Base-by-base conservation (phyloP, 2,797 vertebrate species). In the Loriculus beryllinus region DNA sequence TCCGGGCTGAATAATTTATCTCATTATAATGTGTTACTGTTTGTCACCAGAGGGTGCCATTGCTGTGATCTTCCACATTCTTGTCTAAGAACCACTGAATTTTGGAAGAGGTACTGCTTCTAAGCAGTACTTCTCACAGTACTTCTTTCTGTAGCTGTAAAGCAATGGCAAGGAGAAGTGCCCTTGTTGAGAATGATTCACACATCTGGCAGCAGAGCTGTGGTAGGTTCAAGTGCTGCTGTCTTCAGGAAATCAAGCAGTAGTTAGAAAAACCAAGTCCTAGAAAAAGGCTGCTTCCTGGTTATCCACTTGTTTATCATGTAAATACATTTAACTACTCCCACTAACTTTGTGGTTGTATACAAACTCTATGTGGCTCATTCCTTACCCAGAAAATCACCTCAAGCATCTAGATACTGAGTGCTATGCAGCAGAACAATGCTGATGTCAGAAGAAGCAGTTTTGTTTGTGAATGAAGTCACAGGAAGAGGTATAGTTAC, bases 21-120 rank as follows among this genome's bases (percentile, higher is more conserved):
- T 90, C 49, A 20, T 89, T 81, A 48, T 48, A 47, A 65, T 28
- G 62, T 95, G 72, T 72, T 83, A 68, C 28, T 77, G 7, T 68
- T 82, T 89, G 86, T 92, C 93, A 93, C 71, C 83, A 93, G 90
- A 88, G 77, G 59, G 88, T 94, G 92, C 75, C 88, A 87, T 80
- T 93, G 83, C 81, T 90, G 88, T 92, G 93, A 75, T 91, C 76
- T 89, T 93, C 54, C 64, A 43, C 13, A 1, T 29, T 85, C 31
- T 64, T n/a, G 11, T 76, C 89, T 77, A 59, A 86, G 77, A 59
- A 1, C 16, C 71, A 22, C 18, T 51, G 60, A 45, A 12, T 71
- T 92, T 81, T 60, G 76, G 82, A 80, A 54, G 62, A 65, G 42
- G 14, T 63, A 4, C 45, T 59, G 67, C 52, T 80, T 65, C 39